Conservation (phyloP, 2,888 invertebrate genomes). For the Dryocosmus kuriphilus region DNA sequence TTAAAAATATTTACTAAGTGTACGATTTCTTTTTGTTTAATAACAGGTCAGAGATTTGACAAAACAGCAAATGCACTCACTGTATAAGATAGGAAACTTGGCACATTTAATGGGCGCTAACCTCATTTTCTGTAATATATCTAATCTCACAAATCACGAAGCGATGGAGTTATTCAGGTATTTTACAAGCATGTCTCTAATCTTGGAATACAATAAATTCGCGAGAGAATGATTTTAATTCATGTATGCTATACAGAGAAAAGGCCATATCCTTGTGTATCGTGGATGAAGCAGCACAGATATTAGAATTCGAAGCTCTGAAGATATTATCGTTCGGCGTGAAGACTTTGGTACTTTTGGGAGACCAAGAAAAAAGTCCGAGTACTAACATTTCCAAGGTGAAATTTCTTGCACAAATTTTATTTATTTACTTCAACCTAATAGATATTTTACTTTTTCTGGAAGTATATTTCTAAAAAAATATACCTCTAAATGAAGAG, state of each 20-base stretch:
- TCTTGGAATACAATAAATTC: not conserved
- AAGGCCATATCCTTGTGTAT: constrained; percentile 1
- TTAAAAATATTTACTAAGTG: not conserved
- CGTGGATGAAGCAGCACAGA: constrained; percentile 19
- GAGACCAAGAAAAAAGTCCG: not conserved
- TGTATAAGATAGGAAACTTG: not conserved
- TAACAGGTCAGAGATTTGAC: not conserved
- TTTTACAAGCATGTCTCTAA: not conserved
- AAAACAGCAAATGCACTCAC: not conserved
- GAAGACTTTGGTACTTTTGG: not conserved
- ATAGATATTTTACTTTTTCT: not conserved
- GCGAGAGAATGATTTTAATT: not conserved
- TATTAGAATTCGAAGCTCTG: constrained; percentile 2
- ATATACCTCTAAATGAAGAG: not conserved
- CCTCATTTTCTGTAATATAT: constrained; percentile 6
- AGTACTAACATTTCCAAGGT: not conserved
- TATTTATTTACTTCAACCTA: too few species aligned
- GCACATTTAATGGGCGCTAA: constrained; percentile 17
- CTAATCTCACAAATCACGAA: not conserved
- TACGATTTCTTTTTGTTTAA: not conserved
- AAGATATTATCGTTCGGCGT: not conserved
- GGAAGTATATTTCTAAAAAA: not conserved
- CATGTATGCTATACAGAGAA: not conserved
- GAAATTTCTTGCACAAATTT: not conserved
- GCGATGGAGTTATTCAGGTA: not conserved